phyloP scores from a whole-genome alignment of 2,113 vertebrate genomes.

The Turdus rufiventris region DNA sequence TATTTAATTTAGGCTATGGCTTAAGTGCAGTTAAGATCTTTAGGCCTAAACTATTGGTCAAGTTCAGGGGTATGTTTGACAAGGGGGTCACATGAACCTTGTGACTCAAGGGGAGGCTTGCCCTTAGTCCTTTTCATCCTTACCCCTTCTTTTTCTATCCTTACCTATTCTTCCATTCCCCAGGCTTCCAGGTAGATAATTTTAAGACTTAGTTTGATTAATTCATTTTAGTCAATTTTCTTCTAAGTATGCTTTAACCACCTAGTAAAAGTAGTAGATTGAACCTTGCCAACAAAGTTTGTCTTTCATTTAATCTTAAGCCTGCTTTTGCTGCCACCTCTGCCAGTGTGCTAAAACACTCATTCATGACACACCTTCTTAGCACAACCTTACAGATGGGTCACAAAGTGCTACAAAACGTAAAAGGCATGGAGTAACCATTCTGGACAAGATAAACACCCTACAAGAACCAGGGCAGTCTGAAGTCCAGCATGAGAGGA shows the following conservation, averaged over 20 bases:
- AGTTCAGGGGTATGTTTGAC: not conserved
- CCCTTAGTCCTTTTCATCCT: not conserved
- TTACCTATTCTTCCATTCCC: not conserved
- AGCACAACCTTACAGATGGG: not conserved
- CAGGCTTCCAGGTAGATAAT: not conserved
- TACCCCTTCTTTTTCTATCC: not conserved
- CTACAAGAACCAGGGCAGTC: not conserved
- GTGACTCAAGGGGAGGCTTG: not conserved
- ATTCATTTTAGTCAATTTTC: not conserved
- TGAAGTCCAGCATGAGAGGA: not conserved
- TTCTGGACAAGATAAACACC: not conserved
- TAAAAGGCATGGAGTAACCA: not conserved
- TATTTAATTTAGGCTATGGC: not conserved
- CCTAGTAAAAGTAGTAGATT: not conserved
- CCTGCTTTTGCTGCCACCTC: not conserved
- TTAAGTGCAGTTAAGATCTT: not conserved
- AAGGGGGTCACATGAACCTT: not conserved
- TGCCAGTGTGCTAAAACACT: not conserved
- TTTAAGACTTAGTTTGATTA: not conserved
- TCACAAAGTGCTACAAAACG: not conserved
- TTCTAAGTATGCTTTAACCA: not conserved
- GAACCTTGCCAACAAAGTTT: not conserved
- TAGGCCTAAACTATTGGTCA: not conserved
- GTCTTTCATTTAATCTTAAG: not conserved
- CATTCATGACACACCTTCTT: not conserved